These are phyloP conservation scores for Piprites chloris DNA, from an alignment of 2,113 vertebrate species.

Conservation along the genomic window DNA sequence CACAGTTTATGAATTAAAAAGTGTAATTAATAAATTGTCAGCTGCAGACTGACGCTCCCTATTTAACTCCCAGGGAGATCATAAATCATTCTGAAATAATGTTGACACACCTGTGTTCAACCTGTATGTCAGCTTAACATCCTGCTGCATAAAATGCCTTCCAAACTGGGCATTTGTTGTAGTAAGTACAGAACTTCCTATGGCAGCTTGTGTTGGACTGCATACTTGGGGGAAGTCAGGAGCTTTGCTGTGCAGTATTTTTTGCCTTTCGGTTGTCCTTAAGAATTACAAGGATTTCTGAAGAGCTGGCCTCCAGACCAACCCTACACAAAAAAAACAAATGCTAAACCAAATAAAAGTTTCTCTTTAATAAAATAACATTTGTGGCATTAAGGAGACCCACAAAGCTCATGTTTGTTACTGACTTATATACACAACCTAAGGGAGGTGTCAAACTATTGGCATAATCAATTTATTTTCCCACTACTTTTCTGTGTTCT, in stretches of 20 bases:
- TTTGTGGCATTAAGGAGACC: background rate
- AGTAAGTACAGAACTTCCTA: background rate
- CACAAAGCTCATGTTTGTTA: background rate
- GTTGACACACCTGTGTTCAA: slow-evolving; percentile 17
- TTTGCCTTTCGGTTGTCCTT: background rate
- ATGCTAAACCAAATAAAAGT: background rate
- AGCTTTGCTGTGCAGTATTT: background rate
- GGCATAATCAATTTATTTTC: background rate
- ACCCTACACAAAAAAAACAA: background rate
- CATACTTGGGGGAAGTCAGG: background rate
- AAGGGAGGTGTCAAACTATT: background rate
- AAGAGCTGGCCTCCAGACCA: background rate
- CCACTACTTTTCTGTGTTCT: background rate
- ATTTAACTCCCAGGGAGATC: background rate
- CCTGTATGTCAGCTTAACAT: slow-evolving; percentile 5
- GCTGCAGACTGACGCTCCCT: background rate
- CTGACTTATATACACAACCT: background rate
- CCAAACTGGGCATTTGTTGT: slow-evolving; percentile 5
- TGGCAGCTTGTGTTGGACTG: background rate
- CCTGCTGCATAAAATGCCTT: background rate
- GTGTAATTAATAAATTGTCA: background rate
- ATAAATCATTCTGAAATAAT: slow-evolving; percentile 63
- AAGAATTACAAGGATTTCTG: background rate
- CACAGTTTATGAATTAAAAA: background rate
- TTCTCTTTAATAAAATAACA: background rate